Base-by-base conservation (phyloP, 2,797 vertebrate genomes). In the Lates japonicus region DNA sequence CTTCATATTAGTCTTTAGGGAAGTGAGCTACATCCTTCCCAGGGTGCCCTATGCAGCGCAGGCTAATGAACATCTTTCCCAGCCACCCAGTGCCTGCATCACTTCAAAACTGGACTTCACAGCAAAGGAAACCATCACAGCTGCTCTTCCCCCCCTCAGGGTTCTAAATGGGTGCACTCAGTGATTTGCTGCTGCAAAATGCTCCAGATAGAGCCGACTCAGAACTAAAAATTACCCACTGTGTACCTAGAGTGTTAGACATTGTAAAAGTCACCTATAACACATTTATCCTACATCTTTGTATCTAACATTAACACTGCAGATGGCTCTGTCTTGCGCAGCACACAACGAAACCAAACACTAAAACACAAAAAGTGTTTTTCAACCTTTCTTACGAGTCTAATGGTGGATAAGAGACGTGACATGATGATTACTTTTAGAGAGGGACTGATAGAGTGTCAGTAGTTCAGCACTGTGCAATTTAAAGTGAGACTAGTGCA, bases 1-100 rank as follows among this genome's bases (percentile, higher is more conserved):
- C 62, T 60, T 58, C 54, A 35, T 55, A 46, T 31, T 48, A 37
- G 49, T 86, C 89, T 90, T 59, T 3, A 61, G 92, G 88, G 90
- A 89, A 37, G 74, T 81, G 88, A 81, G 88, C 86, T 81, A 86
- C 74, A 90, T 90, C 87, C 73, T 70, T 76, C 70, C 71, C 54
- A 54, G 67, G 57, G 59, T 79, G 75, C 55, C 64, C 65, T 76
- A 44, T 69, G 46, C 74, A 33, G 78, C 11, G 2, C 77, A 82
- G 79, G 73, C 78, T 90, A 86, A 88, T 89, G 90, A 89, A 86
- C 74, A 73, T 84, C 70, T 48, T 60, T 80, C 39, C n/a, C 71
- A 73, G 76, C 41, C 59, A 67, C 67, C 29, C 73, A 48, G 78
- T 20, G n/a, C 49, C 73, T 82, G 84, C 76, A 75, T 90, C 78